Evolutionary conservation across 2,888 invertebrate genomes (phyloP).

Genomic region (Gibbula magus): DNA sequence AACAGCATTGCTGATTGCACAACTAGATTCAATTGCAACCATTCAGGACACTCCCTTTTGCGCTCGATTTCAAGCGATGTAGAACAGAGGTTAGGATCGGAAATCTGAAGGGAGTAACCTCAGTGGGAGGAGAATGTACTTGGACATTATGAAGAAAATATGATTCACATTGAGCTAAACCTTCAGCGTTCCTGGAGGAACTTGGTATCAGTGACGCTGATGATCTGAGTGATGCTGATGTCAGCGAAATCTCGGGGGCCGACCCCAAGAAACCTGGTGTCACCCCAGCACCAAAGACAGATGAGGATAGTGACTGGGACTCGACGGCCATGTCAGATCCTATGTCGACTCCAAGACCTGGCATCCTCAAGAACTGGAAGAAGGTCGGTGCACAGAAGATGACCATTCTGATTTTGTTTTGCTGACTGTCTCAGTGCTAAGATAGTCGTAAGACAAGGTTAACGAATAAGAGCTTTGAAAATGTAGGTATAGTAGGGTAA

Average conservation of each 20-base stretch:
- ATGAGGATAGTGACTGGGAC: conserved; percentile 65
- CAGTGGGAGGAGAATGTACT: no score
- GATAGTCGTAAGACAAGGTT: no score
- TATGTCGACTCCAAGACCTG: conserved; percentile 41
- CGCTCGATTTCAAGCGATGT: no score
- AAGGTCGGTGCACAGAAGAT: conserved; percentile 34
- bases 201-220: conserved; percentile 66
- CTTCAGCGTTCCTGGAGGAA: conserved; percentile 63
- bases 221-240: conserved; percentile 53
- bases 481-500: no score
- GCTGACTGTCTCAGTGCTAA: no score
- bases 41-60: no score
- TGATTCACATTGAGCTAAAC: not conserved
- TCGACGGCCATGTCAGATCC: conserved; percentile 48
- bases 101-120: no score
- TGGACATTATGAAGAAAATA: not conserved
- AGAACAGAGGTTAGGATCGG: no score
- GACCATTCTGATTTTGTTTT: not conserved
- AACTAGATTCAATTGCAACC: no score
- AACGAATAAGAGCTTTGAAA: no score
- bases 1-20: no score
- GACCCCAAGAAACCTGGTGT: not conserved
- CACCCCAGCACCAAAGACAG: not conserved
- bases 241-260: conserved; percentile 42
- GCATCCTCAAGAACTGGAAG: conserved; percentile 53